Base-by-base conservation (phyloP, 2,797 vertebrate species). In the Coreius guichenoti region DNA sequence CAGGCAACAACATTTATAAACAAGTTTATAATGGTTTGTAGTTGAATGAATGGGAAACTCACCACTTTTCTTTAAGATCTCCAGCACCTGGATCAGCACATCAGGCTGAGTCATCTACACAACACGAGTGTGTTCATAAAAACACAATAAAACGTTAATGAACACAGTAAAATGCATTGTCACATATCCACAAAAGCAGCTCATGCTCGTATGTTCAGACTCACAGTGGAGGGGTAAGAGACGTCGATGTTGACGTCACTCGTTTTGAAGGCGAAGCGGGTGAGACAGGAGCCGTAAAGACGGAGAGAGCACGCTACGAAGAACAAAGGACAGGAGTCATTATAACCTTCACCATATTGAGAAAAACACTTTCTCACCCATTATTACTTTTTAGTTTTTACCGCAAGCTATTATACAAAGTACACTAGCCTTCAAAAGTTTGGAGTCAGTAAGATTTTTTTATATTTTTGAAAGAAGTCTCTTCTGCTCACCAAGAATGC, bases 191-290 rank as follows among this genome's bases (percentile, higher is more conserved):
- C 29, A 13, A 14, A 6, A 12, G 31, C 63, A 39, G 68, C 16
- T 14, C 12, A 33, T 63, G 39, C 7, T 29, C 3, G 9, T 4
- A 26, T 9, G 3, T 68, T 43, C 23, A 68, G 73, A 96, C 97
- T 94, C 87, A 99, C 98, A 88, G 95, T 95, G 74, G 96, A 86
- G 51, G 98, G 98, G 89, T 97, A 96, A 89, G 95, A 96, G 90
- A 99, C 96, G 87, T 99, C 98, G 58, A 99, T 97, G 94, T 99
- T 99, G 93, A 99, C 88, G 86, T 99, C 98, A 23, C 98, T 99
- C 67, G 92, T 96, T 95, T 98, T 98, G 93, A 99, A 97, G 94
- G 98, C 98, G 75, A 99, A 99, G 70, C 96, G 96, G 61, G 97
- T 98, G 89, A 98, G 95, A 93, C 97, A 99, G 3, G 98, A 99